Base-by-base conservation (phyloP, 2,888 invertebrate species). In the Rugalucina vietnamica region DNA sequence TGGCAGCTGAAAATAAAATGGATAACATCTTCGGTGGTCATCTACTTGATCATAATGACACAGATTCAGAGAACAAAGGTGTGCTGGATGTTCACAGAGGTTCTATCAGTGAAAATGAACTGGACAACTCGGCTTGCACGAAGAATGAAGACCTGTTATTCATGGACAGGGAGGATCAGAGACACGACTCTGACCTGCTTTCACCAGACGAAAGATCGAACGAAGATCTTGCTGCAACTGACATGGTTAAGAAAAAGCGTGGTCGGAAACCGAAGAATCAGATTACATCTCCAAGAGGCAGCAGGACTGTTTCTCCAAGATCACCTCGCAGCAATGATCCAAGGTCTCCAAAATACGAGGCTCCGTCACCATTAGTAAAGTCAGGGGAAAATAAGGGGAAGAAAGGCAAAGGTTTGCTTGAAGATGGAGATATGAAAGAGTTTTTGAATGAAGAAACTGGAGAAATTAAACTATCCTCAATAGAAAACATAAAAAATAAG, bases 221-320 rank as follows among this genome's bases (percentile, higher is more conserved):
- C n/a, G 85, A 85, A 72, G 86, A 83, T 50, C 54, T 85, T 36
- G 81, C 88, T n/a, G 83, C 82, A 27, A 36, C 80, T 37, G 84
- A 84, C 75, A 74, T 77, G 12, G 76, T 82, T 18, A 90, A 89
- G 76, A 81, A 86, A 50, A 76, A 85, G 24, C 81, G 92, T 24
- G 89, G 89, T 10, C 85, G 92, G 21, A 92, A 91, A 73, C 90
- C 88, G 8, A 90, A 90, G 73, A 91, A 91, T 65, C 80, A 91
- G 86, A 88, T 86, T 73, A 89, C 84, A 54, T 91, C 91, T 74
- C 91, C 90, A 57, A 89, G 90, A 76, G 87, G 86, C 73, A 88
- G 85, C 27, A 84, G 88, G 65, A 88, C 88, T 27, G 27, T 84
- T 60, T 90, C 90, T 29, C 90, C 90, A 70, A 82, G 90, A 43